phyloP scores from a whole-genome alignment of 2,113 vertebrate genomes.

The Tilapia sparmanii region DNA sequence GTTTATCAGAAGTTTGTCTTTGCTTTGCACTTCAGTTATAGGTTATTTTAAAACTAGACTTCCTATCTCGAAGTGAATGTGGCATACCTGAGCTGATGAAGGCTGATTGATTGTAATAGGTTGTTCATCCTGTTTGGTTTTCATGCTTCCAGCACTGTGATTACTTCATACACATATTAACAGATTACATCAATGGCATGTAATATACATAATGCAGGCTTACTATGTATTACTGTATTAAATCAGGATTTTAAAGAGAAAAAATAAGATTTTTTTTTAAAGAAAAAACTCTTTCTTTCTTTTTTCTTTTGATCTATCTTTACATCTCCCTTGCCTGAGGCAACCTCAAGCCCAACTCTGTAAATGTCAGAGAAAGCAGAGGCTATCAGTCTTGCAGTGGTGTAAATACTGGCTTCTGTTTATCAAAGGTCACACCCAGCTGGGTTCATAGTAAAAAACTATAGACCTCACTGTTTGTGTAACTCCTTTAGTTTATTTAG shows the following conservation, averaged over 20 bases:
- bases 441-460: background rate
- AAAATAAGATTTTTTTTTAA: background rate
- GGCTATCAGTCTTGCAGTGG: conserved; percentile 5
- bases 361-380: conserved; percentile 42
- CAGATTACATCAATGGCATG: accelerated
- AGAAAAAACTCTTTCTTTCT: background rate
- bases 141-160: background rate
- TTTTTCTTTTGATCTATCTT: background rate
- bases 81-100: background rate
- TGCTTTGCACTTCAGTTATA: background rate
- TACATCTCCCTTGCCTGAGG: background rate
- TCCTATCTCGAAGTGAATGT: background rate
- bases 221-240: background rate
- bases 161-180: background rate
- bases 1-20: background rate
- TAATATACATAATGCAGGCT: background rate
- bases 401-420: conserved; percentile 44
- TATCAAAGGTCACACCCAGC: conserved; percentile 44
- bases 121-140: background rate
- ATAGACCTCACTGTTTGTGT: background rate
- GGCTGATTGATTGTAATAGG: background rate
- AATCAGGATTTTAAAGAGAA: background rate
- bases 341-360: background rate
- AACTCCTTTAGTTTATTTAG: background rate
- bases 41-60: background rate